Base-by-base conservation (phyloP, 1,140 invertebrate species). In the Drosophila melanogaster region DNA sequence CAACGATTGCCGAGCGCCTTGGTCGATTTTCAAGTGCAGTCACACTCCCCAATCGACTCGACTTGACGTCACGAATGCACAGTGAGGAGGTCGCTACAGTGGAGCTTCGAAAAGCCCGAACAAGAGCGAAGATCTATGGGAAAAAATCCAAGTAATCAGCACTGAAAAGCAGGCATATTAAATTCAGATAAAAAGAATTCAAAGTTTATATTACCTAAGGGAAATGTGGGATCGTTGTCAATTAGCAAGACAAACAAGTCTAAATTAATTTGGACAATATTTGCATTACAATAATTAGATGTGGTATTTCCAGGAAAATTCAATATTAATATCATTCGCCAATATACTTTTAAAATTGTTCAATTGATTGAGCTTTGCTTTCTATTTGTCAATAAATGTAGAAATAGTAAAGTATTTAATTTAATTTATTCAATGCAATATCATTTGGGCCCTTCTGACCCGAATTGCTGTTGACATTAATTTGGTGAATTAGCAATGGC, bases 1-100 rank as follows among this genome's bases (percentile, higher is more conserved):
- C 15, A 14, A 14, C 24, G 8, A 15, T 11, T 26, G 47, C 10
- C n/a, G 24, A 43, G 24, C 41, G 35, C 49, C 50, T 33, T 44
- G 50, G 19, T 26, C 24, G 38, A 41, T 49, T 66, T 81, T 73
- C 41, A 79, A 79, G 69, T 79, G 69, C 76, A 76, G 49, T 38
- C 54, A 66, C 73, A 58, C 26, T 46, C 26, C 41, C 30, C 60
- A 19, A 57, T 30, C 59, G 46, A 46, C 46, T 55, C 54, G 64
- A 56, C 41, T 70, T 70, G 66, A 71, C 67, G 51, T 70, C 67
- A 71, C 49, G 57, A 71, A 49, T 71, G 51, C 50, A 55, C 40
- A 69, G 49, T 47, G 64, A 70, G 40, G 66, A 12, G 24, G 15
- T 40, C 14, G 30, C 60, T 35, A 24, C 53, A 57, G 51, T 57